phyloP scores from a whole-genome alignment of 2,113 vertebrate genomes.

The Peromyscus leucopus region DNA sequence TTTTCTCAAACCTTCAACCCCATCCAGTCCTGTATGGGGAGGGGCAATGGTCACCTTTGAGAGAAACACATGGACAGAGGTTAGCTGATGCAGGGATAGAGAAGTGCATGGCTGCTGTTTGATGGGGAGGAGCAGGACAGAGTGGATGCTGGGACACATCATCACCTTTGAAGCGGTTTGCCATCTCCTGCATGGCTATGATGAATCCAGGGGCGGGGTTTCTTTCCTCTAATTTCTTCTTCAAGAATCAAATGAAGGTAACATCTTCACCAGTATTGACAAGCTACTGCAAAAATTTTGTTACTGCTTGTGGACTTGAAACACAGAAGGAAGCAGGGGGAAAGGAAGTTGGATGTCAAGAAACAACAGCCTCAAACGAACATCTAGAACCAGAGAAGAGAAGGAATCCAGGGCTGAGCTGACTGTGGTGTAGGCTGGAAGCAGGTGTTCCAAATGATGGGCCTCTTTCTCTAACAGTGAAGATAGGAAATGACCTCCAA shows the following conservation, averaged over 20 bases:
- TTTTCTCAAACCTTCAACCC: background rate
- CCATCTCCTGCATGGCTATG: background rate
- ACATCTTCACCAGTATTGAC: background rate
- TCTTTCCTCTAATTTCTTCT: background rate
- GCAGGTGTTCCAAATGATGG: background rate
- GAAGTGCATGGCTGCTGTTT: background rate
- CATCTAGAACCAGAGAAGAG: background rate
- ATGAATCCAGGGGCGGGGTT: background rate
- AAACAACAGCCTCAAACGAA: background rate
- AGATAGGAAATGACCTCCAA: background rate
- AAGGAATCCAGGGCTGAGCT: background rate
- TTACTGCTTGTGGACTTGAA: background rate
- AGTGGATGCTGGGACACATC: background rate
- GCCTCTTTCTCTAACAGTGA: background rate
- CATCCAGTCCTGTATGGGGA: background rate
- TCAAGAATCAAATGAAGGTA: background rate
- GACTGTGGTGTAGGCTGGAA: background rate
- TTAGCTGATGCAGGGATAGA: background rate
- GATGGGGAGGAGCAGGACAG: background rate
- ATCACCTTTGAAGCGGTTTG: background rate
- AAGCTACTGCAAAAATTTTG: background rate
- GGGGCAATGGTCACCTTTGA: background rate
- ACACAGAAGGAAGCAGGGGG: background rate
- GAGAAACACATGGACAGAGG: background rate
- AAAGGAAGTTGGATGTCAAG: conserved; percentile 1